These are phyloP conservation scores for Sepioteuthis lessoniana DNA, from an alignment of 2,888 invertebrate species.

Conservation along the genomic window DNA sequence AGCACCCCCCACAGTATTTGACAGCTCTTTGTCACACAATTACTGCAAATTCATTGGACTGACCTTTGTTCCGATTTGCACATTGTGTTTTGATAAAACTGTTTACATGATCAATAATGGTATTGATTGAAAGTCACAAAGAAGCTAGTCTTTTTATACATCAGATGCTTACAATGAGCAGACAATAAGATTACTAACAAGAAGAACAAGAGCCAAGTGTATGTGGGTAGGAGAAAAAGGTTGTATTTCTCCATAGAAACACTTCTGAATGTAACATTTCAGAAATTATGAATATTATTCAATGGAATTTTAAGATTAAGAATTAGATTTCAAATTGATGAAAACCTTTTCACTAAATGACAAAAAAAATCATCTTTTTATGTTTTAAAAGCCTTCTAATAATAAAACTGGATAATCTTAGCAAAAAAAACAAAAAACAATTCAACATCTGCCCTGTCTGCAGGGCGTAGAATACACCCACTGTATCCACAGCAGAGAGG, in stretches of 20 bases:
- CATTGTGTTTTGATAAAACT: not conserved
- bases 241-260: not conserved
- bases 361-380: no score
- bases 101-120: not conserved
- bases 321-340: no score
- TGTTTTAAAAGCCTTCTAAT: no score
- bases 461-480: no score
- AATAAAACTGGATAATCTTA: no score
- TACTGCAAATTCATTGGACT: not conserved
- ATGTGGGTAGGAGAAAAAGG: no score
- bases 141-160: not conserved
- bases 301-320: no score
- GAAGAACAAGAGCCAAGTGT: not conserved
- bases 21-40: slow-evolving; percentile 33
- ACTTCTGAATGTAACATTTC: not conserved
- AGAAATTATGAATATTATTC: not conserved
- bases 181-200: not conserved
- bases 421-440: no score
- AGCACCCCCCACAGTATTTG: not conserved
- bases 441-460: no score
- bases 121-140: not conserved
- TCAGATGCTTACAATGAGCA: not conserved
- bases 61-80: not conserved
- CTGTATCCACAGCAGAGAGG: no score
- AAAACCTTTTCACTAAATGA: no score